These are phyloP conservation scores for Percopsis omiscomaycus DNA, from an alignment of 2,797 vertebrate species.

Conservation along the genomic window DNA sequence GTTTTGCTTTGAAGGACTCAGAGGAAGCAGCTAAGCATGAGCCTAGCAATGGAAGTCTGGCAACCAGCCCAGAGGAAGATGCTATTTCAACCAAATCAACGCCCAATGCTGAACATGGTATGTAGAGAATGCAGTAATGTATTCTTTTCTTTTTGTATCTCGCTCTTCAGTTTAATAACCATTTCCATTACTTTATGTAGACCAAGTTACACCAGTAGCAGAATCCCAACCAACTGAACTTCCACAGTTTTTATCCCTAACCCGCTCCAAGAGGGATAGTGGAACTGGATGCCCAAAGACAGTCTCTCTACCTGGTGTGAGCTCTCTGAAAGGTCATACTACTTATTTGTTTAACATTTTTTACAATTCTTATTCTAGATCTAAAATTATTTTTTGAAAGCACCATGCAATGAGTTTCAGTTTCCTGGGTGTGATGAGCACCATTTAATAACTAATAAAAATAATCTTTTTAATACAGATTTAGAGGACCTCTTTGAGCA, in stretches of 20 bases:
- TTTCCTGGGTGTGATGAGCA: not conserved
- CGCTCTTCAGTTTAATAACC: not conserved
- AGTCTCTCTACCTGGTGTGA: constrained; percentile 54
- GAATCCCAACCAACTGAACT: constrained; percentile 55
- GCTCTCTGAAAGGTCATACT: constrained; percentile 65
- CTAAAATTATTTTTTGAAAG: not conserved
- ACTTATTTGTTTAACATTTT: not conserved
- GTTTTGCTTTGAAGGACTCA: constrained; percentile 30
- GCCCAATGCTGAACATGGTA: constrained; percentile 40
- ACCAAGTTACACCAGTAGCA: constrained; percentile 31
- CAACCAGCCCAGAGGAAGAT: constrained; percentile 20
- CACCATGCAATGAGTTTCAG: no score
- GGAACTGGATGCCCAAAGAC: constrained; percentile 34
- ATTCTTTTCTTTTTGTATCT: not conserved
- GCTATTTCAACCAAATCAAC: constrained; percentile 38
- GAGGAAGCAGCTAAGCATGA: constrained; percentile 14
- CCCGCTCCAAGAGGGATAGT: constrained; percentile 61
- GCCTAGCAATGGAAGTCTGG: constrained; percentile 25
- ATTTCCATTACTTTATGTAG: constrained; percentile 33
- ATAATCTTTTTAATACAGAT: constrained; percentile 52
- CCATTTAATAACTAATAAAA: no score
- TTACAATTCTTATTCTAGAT: not conserved
- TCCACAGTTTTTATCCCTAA: constrained; percentile 63
- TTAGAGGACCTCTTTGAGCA: constrained; percentile 62
- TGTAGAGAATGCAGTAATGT: not conserved